Percentiles rank a stretch among this genome's conserved stretches.
These are phyloP conservation scores for Alca torda DNA, from an alignment of 2,797 vertebrate species.

Conservation along the genomic window DNA sequence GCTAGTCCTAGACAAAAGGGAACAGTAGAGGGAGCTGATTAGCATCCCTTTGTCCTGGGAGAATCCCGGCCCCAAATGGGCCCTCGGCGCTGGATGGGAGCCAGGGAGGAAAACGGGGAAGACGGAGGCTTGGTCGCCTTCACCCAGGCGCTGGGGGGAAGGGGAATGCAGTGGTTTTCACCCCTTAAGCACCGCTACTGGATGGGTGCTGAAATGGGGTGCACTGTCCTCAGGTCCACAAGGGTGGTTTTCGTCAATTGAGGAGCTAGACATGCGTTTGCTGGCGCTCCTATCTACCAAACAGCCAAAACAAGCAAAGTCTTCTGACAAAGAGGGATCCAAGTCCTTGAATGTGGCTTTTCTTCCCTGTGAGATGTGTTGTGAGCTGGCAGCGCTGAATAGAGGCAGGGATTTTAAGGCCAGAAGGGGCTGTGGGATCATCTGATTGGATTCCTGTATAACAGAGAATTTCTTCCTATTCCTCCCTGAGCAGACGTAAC, in stretches of 20 bases:
- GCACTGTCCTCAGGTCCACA: accelerated
- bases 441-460: not conserved
- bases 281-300: accelerated
- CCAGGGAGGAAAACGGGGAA: not conserved
- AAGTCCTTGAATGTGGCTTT: not conserved
- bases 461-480: not conserved
- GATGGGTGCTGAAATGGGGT: not conserved
- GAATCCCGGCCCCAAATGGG: conserved; percentile 45
- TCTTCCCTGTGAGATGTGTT: not conserved
- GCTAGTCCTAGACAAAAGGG: conserved; percentile 66
- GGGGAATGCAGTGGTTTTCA: not conserved
- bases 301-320: not conserved
- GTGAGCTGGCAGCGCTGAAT: conserved; percentile 31
- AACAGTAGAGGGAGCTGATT: conserved; percentile 74
- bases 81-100: conserved; percentile 5
- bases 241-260: not conserved
- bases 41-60: conserved; percentile 70
- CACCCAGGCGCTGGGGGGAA: not conserved
- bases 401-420: not conserved
- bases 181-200: not conserved
- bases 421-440: conserved; percentile 24
- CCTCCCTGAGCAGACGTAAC: accelerated
- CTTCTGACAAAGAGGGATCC: not conserved
- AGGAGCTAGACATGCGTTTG: accelerated
- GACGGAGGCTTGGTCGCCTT: not conserved